Evolutionary conservation across 2,113 vertebrate genomes (phyloP), one percentile per base, ranked within the genome.

Genomic region (Phoenicopterus ruber): DNA sequence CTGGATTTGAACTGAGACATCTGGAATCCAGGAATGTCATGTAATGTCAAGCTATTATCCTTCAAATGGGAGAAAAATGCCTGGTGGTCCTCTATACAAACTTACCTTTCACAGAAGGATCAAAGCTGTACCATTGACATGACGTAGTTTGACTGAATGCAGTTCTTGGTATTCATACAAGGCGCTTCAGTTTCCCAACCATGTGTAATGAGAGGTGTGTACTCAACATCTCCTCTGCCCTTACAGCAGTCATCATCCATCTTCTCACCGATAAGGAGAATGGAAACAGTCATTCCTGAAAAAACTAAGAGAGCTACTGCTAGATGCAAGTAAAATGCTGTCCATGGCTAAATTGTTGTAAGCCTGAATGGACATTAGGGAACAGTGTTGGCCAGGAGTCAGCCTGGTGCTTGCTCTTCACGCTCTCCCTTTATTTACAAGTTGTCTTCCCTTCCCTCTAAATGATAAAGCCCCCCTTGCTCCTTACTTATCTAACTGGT

Each of bases 311-410:
- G 25, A 46, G 17, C 10, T 84, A 13, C 44, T 87, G 40, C 61
- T 6, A 11, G 65, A 38, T 54, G 14, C 5, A 31, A 85, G 32
- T 18, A 11, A 86, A 90, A 74, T 9, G 42, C 50, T 91, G 84
- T 61, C 91, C 59, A 32, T 62, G 85, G 74, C 79, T 94, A 38
- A 90, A 93, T 66, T 96, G 93, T 62, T 96, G 92, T 86, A 93
- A 93, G 62, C 86, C 62, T 59, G 78, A 89, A 63, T 74, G 94
- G 95, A 96, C 94, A 88, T 96, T 95, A 96, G 93, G 87, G 95
- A 95, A 95, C 87, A 96, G 88, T 54, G 61, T 95, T 88, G 91
- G 44, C 90, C 86, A 95, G 80, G 90, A 95, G 90, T 93, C 93
- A 71, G 70, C 40, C 57, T 21, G 9, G 44, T 92, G 54, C 71